Conservation (phyloP, 2,113 vertebrate genomes). For the Rhinoderma darwinii region DNA sequence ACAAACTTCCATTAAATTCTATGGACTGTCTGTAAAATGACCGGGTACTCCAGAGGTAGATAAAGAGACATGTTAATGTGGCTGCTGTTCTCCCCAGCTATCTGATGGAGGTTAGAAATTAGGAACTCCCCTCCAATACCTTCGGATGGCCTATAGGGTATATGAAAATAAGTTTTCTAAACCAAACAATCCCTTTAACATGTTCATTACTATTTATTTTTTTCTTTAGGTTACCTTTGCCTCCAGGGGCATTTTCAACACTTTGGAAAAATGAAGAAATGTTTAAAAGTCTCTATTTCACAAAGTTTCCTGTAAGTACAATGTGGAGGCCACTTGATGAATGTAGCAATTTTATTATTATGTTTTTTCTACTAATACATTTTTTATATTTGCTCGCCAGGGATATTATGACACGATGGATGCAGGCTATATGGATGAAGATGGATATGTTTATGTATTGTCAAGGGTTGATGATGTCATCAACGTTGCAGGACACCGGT, state of each 20-base stretch:
- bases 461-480: conserved; percentile 96
- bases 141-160: too few relatives aligned
- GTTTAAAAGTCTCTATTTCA: conserved; percentile 89
- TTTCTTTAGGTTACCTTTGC: conserved; percentile 84
- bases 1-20: neutral
- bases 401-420: conserved; percentile 98
- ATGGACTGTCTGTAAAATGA: neutral
- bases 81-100: neutral
- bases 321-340: neutral
- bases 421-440: conserved; percentile 89
- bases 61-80: neutral
- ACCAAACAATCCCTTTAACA: too few relatives aligned
- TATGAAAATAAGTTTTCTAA: too few relatives aligned
- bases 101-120: neutral
- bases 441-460: conserved; percentile 92
- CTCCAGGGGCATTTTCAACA: conserved; percentile 88
- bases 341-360: neutral
- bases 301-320: conserved; percentile 88
- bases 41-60: neutral
- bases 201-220: conserved; percentile 28
- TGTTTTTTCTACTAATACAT: neutral
- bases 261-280: conserved; percentile 90
- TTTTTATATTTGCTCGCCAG: conserved; percentile 65
- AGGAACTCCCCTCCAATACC: too few relatives aligned
- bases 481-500: conserved; percentile 94